Evolutionary conservation across 2,113 vertebrate genomes (phyloP).

Genomic region (Mormyrus lacerda): DNA sequence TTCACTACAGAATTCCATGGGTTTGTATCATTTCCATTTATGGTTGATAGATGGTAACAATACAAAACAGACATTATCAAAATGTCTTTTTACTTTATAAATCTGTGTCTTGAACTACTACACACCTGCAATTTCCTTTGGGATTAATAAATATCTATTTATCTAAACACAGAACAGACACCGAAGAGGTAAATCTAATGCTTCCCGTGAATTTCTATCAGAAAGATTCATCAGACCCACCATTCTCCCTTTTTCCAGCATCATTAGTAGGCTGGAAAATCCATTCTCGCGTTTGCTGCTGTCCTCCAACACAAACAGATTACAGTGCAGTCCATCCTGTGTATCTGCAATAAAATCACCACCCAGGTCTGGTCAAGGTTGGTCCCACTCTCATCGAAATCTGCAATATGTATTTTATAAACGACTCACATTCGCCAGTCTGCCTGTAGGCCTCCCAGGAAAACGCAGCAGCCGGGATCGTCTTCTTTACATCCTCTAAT

Average conservation of each 20-base stretch:
- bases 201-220: neutral
- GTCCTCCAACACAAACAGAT: slow-evolving; percentile 82
- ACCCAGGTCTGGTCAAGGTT: neutral
- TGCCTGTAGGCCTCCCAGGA: slow-evolving; percentile 70
- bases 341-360: slow-evolving; percentile 54
- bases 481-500: slow-evolving; percentile 68
- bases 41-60: no score
- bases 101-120: neutral
- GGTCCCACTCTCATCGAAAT: neutral
- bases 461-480: slow-evolving; percentile 64
- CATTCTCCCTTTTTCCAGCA: slow-evolving; percentile 76
- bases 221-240: slow-evolving; percentile 44
- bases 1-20: neutral
- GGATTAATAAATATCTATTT: neutral
- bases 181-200: neutral
- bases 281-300: slow-evolving; percentile 66
- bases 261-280: slow-evolving; percentile 71
- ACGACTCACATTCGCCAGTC: slow-evolving; percentile 72
- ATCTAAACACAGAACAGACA: neutral
- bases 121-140: neutral
- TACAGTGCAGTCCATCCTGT: slow-evolving; percentile 70
- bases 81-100: neutral
- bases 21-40: neutral
- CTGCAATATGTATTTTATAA: slow-evolving; percentile 8
- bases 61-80: no score